Evolutionary conservation across 2,113 vertebrate species (phyloP).

Genomic region (Grus americana): DNA sequence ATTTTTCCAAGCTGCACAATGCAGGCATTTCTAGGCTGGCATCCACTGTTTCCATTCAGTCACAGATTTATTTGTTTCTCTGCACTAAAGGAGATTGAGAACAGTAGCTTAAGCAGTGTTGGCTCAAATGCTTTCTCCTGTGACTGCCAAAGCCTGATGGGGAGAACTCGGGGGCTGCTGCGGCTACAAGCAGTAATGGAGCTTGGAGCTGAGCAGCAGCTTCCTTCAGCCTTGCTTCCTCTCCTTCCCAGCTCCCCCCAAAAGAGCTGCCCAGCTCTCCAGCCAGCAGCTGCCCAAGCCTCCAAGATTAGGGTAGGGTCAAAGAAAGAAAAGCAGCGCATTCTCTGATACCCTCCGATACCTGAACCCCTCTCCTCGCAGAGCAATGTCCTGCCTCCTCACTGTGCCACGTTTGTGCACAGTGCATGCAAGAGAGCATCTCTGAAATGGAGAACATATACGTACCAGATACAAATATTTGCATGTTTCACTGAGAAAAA

Average conservation of each 20-base stretch:
- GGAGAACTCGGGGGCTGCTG: not conserved
- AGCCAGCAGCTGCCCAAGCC: not conserved
- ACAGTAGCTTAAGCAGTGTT: not conserved
- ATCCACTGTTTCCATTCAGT: not conserved
- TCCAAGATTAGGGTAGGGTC: fast-evolving
- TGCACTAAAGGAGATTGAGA: not conserved
- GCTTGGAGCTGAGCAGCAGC: not conserved
- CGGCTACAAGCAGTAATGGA: not conserved
- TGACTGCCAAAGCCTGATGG: not conserved
- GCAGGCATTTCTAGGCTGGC: not conserved
- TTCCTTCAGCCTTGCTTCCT: not conserved
- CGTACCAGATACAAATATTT: constrained; percentile 96
- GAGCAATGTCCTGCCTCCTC: not conserved
- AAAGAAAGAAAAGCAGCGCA: not conserved
- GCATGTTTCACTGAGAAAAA: constrained; percentile 98
- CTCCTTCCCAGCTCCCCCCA: not conserved
- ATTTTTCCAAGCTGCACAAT: not conserved
- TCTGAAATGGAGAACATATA: not conserved
- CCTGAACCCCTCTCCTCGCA: not conserved
- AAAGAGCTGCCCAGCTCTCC: not conserved
- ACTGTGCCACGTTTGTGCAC: fast-evolving
- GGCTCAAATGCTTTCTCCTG: not conserved
- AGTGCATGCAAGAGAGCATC: not conserved
- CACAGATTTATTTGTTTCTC: not conserved
- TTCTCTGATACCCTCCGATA: fast-evolving